Base-by-base conservation (phyloP, 1,140 invertebrate genomes). In the Drosophila kepulauana region DNA sequence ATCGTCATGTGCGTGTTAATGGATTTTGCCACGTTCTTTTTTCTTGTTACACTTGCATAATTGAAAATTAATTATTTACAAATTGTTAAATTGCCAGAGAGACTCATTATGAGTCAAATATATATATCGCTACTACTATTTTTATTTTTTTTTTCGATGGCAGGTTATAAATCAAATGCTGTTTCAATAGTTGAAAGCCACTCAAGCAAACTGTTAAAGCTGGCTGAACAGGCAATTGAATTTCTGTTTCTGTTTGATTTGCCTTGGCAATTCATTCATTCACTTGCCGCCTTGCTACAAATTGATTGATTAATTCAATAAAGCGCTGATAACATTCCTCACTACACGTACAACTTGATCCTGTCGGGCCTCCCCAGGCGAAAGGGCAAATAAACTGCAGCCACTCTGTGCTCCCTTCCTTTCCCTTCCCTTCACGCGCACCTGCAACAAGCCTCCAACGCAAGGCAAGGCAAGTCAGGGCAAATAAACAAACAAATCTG, bases 61-160 rank as follows among this genome's bases (percentile, higher is more conserved):
- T 87, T 87, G 85, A 88, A 89, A 89, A 88, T 88, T 88, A 88
- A 88, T 88, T 88, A 88, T 88, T 88, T 72, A 88, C 74, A 88
- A 89, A 88, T 78, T 88, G 78, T 88, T 88, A 87, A 87, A 82
- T 82, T 87, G 77, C 57, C 73, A 71, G 30, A 25, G 20, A 25
- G 20, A 4, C 45, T 63, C 78, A 74, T 85, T 81, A 84, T 75
- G 77, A 67, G 81, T 28, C 8, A 10, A 33, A 43, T 5, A 3
- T 30, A 5, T 11, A 38, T 16, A 25, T 25, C 0, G 6, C 8
- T 5, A 3, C 4, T 7, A 8, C 11, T 35, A 3, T 52, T 68
- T 64, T 15, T 38, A 15, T 7, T 15, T 7, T 8, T 2, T 7
- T 28, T 0, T 7, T 7, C 7, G 30, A 30, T 16, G 15, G 28